A percentile compares a stretch with the other conserved stretches of the same genome.
Conservation (phyloP, 2,113 vertebrate species). For the Engystomops pustulosus region DNA sequence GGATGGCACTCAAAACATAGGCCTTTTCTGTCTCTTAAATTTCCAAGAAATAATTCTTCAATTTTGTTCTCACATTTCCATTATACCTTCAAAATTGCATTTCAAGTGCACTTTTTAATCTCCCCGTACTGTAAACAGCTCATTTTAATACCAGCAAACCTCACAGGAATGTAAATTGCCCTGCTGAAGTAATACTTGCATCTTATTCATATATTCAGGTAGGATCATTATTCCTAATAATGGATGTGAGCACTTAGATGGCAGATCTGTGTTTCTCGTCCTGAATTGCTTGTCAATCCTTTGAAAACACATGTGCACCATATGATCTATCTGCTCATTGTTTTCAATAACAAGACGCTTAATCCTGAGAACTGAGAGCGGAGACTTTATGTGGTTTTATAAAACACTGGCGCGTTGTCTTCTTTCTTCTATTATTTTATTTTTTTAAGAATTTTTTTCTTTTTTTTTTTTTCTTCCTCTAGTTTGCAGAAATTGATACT, state of each 20-base stretch:
- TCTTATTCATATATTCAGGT: conserved; percentile 70
- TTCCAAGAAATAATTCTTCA: conserved; percentile 51
- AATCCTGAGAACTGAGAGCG: conserved; percentile 61
- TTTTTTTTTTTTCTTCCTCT: not conserved
- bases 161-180: conserved; percentile 73
- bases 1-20: conserved; percentile 2
- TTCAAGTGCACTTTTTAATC: conserved; percentile 67
- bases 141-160: conserved; percentile 68
- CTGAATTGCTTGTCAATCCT: conserved; percentile 73
- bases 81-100: conserved; percentile 62
- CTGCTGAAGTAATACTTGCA: conserved; percentile 66
- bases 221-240: conserved; percentile 76
- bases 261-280: conserved; percentile 66
- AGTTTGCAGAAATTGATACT: conserved; percentile 50
- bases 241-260: conserved; percentile 72
- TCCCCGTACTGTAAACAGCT: conserved; percentile 65
- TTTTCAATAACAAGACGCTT: conserved; percentile 63
- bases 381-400: conserved; percentile 48
- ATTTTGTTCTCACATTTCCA: conserved; percentile 56
- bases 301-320: conserved; percentile 67
- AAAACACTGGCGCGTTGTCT: conserved; percentile 39
- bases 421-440: not conserved
- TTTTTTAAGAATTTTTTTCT: not conserved
- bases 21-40: conserved; percentile 46
- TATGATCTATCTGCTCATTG: conserved; percentile 63